Base-by-base conservation (phyloP, 2,797 vertebrate genomes). In the Tenualosa ilisha region DNA sequence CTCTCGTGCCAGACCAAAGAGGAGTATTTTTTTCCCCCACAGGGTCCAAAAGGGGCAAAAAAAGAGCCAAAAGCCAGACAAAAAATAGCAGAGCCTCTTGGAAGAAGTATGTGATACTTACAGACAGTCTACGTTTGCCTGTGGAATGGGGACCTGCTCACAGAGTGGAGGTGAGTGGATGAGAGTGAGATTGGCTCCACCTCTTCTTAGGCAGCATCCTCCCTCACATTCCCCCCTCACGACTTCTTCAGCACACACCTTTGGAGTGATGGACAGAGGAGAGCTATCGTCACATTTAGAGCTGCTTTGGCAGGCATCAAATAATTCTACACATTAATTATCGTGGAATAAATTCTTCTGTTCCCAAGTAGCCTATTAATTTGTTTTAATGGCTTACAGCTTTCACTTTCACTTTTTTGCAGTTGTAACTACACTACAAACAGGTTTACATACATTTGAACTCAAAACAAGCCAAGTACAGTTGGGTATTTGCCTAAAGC, bases 141-240 rank as follows among this genome's bases (percentile, higher is more conserved):
- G 87, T 89, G 68, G 83, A 83, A 53, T 9, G 72, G 84, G 75
- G 85, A 79, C 46, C 75, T 72, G 82, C 84, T 91, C 86, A 92
- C 86, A 83, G 87, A 40, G 83, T 84, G 85, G 81, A 83, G 83
- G 63, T 85, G 83, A 90, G 88, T 72, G 31, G 84, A 75, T 50
- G 46, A 79, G 81, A 81, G 51, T 83, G 86, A 91, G 89, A 88
- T 86, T 90, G 88, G 89, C 90, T 87, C 86, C 31, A 90, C 90
- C 89, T 92, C 90, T 90, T 89, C 87, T 90, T 91, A 92, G 92
- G 94, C 94, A 94, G 93, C 95, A 96, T 96, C 81, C 93, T 94
- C 92, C 81, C 92, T 94, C 92, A 88, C 85, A 11, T 84, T 89
- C 91, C 90, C 84, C 89, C 91, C 90, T 91, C 90, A 85, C 89